A percentile compares a stretch with the other conserved stretches of the same genome.
These are phyloP conservation scores for Bettongia penicillata DNA, from an alignment of 2,113 vertebrate species.

Conservation along the genomic window DNA sequence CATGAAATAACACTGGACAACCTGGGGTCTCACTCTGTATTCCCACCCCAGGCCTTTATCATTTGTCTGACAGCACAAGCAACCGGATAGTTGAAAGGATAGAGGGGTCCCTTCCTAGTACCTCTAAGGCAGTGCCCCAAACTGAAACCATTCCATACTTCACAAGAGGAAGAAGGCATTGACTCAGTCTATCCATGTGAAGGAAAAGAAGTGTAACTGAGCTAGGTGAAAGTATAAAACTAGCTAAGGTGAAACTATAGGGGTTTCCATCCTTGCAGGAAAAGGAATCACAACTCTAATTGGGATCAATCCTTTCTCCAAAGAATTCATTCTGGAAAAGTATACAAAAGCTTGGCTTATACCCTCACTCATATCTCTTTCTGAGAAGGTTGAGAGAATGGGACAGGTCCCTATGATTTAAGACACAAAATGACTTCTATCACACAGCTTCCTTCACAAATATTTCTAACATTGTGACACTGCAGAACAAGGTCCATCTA, in stretches of 20 bases:
- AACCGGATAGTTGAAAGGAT: neutral
- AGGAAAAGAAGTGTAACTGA: neutral
- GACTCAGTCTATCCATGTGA: neutral
- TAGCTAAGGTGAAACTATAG: neutral
- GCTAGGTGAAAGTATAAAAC: neutral
- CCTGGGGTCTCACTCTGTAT: neutral
- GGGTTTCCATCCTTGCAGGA: neutral
- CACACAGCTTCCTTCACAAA: too few species aligned
- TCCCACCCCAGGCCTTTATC: neutral
- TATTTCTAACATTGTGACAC: too few species aligned
- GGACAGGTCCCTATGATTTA: neutral
- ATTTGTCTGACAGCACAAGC: neutral
- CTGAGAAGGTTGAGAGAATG: neutral
- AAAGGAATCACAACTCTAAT: neutral
- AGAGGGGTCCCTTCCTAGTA: neutral
- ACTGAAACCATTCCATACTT: neutral
- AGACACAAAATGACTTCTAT: neutral
- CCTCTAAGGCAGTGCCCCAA: neutral
- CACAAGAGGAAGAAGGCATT: neutral
- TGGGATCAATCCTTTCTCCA: neutral
- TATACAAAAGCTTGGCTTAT: neutral
- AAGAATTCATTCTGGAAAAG: neutral
- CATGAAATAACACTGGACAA: neutral
- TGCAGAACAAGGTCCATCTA: neutral
- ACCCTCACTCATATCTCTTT: neutral